These are phyloP conservation scores for Chroicocephalus ridibundus DNA, from an alignment of 2,113 vertebrate species.

Conservation along the genomic window DNA sequence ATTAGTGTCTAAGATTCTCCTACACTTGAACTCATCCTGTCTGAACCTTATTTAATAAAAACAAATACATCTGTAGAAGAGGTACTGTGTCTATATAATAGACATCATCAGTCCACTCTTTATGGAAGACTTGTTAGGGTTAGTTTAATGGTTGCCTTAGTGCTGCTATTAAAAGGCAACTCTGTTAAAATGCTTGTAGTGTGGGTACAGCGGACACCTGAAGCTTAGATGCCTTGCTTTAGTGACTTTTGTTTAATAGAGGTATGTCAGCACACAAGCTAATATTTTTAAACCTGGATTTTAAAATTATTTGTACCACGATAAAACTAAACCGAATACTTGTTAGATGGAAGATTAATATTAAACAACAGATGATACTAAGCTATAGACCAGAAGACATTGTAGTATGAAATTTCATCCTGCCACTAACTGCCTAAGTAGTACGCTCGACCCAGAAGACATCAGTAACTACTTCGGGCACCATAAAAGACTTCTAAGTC, in stretches of 20 bases:
- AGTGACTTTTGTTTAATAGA: background rate
- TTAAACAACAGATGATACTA: background rate
- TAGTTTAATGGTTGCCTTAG: background rate
- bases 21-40: background rate
- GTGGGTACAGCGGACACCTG: background rate
- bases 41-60: background rate
- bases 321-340: background rate
- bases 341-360: background rate
- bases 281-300: background rate
- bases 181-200: background rate
- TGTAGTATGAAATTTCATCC: background rate
- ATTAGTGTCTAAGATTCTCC: background rate
- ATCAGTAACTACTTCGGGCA: background rate
- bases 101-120: background rate
- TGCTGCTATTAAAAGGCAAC: background rate
- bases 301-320: background rate
- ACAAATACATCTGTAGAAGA: background rate
- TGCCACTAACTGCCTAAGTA: background rate
- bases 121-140: background rate
- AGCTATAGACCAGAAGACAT: background rate
- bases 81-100: background rate
- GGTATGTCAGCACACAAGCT: background rate
- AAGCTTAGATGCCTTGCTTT: background rate
- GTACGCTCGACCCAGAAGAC: background rate
- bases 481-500: background rate